phyloP scores from a whole-genome alignment of 2,113 vertebrate genomes.

The Microtus oregoni region DNA sequence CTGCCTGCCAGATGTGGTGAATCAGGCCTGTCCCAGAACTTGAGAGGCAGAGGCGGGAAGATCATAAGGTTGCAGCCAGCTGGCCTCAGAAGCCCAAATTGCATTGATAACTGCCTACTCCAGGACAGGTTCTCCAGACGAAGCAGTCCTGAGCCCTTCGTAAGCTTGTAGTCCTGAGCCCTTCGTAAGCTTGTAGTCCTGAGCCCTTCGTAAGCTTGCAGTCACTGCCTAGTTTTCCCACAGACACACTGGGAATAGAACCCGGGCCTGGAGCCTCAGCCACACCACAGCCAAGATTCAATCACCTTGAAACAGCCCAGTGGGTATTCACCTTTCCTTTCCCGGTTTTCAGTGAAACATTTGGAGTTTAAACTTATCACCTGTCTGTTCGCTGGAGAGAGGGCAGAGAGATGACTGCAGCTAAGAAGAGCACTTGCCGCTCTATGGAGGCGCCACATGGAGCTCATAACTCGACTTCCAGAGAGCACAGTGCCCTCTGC shows the following conservation, averaged over 20 bases:
- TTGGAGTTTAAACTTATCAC: background rate
- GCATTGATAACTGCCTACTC: background rate
- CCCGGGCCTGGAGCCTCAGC: background rate
- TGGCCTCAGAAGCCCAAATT: background rate
- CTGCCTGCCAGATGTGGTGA: fast-evolving
- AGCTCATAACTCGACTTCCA: background rate
- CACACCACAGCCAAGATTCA: background rate
- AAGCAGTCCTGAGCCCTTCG: background rate
- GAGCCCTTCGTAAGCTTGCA: background rate
- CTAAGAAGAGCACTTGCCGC: background rate
- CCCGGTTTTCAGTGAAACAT: background rate
- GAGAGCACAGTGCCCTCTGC: background rate
- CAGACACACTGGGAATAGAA: background rate
- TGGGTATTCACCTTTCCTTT: background rate
- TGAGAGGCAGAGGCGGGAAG: background rate
- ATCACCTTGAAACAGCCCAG: background rate
- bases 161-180: background rate
- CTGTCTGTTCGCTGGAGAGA: background rate
- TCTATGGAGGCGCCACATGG: background rate
- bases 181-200: background rate
- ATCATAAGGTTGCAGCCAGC: background rate
- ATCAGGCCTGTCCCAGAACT: background rate
- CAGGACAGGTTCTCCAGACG: background rate
- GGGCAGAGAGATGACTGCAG: background rate
- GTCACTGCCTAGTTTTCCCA: background rate